phyloP scores from a whole-genome alignment of 2,888 invertebrate species.

The Ligdia adustata region DNA sequence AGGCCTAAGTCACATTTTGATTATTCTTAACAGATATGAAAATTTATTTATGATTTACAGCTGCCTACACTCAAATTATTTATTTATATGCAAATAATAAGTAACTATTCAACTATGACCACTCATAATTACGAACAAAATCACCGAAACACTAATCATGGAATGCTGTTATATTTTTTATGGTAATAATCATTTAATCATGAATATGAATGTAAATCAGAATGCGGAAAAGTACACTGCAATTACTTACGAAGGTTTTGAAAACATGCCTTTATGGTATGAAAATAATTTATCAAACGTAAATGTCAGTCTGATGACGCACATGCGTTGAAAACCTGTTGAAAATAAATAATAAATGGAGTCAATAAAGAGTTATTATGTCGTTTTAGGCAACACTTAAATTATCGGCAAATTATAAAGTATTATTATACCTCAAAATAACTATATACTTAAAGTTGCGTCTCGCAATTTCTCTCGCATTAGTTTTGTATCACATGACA shows the following conservation, averaged over 20 bases:
- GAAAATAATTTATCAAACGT: constrained; percentile 1
- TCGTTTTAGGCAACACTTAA: background rate
- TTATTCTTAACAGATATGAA: too few relatives aligned
- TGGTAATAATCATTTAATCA: constrained; percentile 3
- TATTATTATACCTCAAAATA: too few relatives aligned
- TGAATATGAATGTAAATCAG: too few relatives aligned
- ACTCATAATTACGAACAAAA: background rate
- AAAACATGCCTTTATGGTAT: constrained; percentile 1
- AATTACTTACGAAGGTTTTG: constrained; percentile 6
- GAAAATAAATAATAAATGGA: background rate
- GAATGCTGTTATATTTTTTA: constrained; percentile 12
- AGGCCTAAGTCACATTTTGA: too few relatives aligned
- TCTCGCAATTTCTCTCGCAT: too few relatives aligned
- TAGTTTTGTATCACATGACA: too few relatives aligned
- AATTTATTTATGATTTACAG: too few relatives aligned
- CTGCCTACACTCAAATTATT: too few relatives aligned
- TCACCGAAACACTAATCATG: constrained; percentile 1
- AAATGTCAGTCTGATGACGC: background rate
- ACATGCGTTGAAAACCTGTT: background rate
- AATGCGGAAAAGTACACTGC: constrained; percentile 15
- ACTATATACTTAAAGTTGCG: too few relatives aligned
- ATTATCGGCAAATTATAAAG: background rate
- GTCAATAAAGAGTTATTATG: background rate
- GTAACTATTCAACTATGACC: background rate
- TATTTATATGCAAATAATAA: too few relatives aligned